Conservation (phyloP, 2,888 invertebrate species). For the Chorisops tibialis region DNA sequence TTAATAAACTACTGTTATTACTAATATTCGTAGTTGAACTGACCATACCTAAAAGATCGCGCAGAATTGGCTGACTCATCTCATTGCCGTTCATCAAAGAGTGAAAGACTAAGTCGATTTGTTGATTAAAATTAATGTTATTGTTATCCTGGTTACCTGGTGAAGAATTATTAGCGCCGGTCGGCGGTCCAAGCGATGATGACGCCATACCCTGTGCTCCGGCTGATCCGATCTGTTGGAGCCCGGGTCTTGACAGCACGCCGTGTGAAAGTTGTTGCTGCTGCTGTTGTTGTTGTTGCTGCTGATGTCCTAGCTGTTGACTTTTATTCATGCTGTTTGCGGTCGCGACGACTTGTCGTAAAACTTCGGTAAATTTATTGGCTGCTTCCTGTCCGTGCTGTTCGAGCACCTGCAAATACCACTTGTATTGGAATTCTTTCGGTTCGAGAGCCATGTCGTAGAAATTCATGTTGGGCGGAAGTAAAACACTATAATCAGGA, state of each 20-base stretch:
- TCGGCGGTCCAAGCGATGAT: neutral
- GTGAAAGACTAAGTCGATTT: constrained; percentile 51
- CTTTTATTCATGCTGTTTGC: constrained; percentile 19
- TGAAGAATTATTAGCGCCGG: neutral
- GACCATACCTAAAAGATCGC: constrained; percentile 49
- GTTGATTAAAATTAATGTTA: constrained; percentile 48
- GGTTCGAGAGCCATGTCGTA: constrained; percentile 59
- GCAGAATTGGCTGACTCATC: constrained; percentile 49
- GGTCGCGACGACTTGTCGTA: constrained; percentile 46
- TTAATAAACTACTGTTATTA: constrained; percentile 29
- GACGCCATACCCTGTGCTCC: neutral
- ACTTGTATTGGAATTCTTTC: constrained; percentile 55
- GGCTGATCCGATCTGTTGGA: constrained; percentile 30
- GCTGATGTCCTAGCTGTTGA: constrained; percentile 35
- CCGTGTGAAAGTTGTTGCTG: constrained; percentile 35
- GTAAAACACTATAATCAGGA: constrained; percentile 49
- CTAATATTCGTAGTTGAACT: constrained; percentile 35
- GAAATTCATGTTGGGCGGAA: constrained; percentile 58
- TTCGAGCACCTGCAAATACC: constrained; percentile 58
- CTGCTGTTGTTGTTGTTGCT: constrained; percentile 40
- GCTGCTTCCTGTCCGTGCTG: constrained; percentile 58
- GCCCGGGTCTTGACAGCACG: constrained; percentile 23
- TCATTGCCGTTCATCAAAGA: constrained; percentile 51
- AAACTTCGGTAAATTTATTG: constrained; percentile 55
- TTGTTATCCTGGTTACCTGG: constrained; percentile 30